Evolutionary conservation across 2,113 vertebrate genomes (phyloP).

Genomic region (Pavo muticus): DNA sequence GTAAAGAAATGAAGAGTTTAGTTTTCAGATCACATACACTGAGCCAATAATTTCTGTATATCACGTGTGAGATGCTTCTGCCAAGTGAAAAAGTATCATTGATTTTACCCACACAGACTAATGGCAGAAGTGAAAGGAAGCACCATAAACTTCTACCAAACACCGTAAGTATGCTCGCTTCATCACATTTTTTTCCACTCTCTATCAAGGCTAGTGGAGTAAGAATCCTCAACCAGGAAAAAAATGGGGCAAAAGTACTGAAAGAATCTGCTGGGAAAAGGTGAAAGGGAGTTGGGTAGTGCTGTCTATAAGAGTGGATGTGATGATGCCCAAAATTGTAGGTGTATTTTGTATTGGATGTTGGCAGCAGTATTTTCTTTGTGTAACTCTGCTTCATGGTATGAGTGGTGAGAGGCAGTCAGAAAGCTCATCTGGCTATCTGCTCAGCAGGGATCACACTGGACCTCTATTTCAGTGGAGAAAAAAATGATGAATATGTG

Average conservation of each 20-base stretch:
- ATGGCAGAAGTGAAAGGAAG: neutral
- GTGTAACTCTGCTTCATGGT: neutral
- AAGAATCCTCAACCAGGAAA: neutral
- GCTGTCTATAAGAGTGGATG: neutral
- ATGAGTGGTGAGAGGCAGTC: neutral
- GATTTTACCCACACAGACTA: constrained; percentile 15
- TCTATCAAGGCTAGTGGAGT: neutral
- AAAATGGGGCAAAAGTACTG: neutral
- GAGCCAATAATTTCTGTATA: neutral
- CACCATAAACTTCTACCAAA: constrained; percentile 22
- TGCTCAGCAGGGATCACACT: neutral
- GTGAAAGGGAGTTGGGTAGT: neutral
- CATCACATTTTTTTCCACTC: neutral
- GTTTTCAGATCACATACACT: constrained; percentile 1
- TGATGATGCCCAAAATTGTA: neutral
- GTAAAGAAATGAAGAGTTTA: neutral
- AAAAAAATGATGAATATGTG: neutral
- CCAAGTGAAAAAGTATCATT: constrained; percentile 24
- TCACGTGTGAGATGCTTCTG: neutral
- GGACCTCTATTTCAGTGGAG: neutral
- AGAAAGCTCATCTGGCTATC: neutral
- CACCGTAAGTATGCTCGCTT: neutral
- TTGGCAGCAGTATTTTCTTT: neutral
- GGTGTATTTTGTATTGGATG: rapidly evolving
- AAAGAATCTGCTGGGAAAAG: neutral